phyloP scores from a whole-genome alignment of 2,797 vertebrate species.

The Picus viridis region DNA sequence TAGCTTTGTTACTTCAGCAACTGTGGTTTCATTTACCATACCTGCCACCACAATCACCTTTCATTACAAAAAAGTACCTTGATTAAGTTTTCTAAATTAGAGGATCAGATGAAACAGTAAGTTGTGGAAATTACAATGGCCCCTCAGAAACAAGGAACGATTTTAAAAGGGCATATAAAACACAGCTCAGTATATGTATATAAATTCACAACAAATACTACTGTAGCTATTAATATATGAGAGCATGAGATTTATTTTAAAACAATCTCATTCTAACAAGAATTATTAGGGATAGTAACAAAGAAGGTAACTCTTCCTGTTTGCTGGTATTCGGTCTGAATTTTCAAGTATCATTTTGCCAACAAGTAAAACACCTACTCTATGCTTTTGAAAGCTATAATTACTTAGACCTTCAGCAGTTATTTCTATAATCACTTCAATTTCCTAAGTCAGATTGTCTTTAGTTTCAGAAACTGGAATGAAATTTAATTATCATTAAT shows the following conservation, averaged over 20 bases:
- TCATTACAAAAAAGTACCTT: background rate
- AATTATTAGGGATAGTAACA: background rate
- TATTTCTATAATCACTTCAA: background rate
- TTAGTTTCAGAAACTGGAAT: conserved; percentile 4
- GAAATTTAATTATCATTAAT: conserved; percentile 8
- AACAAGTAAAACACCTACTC: background rate
- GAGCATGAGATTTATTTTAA: background rate
- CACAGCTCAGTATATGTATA: background rate
- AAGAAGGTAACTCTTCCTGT: background rate
- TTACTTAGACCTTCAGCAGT: background rate
- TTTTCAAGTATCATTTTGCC: background rate
- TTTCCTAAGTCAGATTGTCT: background rate
- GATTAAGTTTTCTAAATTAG: background rate
- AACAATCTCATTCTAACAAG: background rate
- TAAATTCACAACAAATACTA: background rate
- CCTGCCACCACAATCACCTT: background rate
- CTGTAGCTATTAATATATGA: background rate
- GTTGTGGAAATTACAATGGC: background rate
- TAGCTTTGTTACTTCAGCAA: background rate
- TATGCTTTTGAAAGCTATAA: background rate
- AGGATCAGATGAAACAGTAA: background rate
- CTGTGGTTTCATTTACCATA: background rate
- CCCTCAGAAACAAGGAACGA: background rate
- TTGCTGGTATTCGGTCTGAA: background rate
- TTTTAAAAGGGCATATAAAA: background rate